Base-by-base conservation (phyloP, 2,113 vertebrate genomes). In the Pan paniscus region DNA sequence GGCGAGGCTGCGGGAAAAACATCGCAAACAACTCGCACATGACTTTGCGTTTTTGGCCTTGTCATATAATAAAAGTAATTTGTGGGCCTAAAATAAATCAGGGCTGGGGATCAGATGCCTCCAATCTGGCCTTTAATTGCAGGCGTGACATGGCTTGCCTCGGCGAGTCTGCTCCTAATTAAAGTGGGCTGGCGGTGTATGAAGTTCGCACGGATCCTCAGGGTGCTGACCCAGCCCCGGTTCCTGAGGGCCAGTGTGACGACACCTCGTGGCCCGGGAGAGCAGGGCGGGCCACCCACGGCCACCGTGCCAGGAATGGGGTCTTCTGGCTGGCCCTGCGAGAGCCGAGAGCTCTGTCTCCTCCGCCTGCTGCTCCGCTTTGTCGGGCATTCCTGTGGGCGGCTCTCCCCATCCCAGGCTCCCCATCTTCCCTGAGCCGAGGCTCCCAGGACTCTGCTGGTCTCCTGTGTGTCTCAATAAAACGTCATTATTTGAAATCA, bases 401-500 rank as follows among this genome's bases (percentile, higher is more conserved):
- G 8, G 64, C 17, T 18, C 3, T 20, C 23, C 48, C 70, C 32
- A 0, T 27, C 48, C 6, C 18, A 48, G 61, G 46, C 2, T 86
- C 94, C 86, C 91, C 22, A 52, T 91, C 97, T 89, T 96, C 75
- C 92, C 96, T 23, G 68, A 91, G 92, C 40, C 85, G 93, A 83
- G 90, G n/a, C 61, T 94, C 82, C 81, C 67, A 61, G 89, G 84
- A 59, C 78, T 89, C 57, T 96, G 94, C 96, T 97, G 98, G 95
- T 98, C 98, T 98, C 48, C 18, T 48, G 59, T 27, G 52, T 94
- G 50, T 97, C 97, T 97, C 96, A 97, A 67, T 98, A 89, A 95
- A 98, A 96, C 89, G 96, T 94, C 98, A 38, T 97, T 98, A 97
- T 98, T 97, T 97, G 98, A 91, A 97, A 57, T 97, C 97, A 57